Conservation (phyloP, 2,888 invertebrate species). For the Sinodicranocentrus sp. region DNA sequence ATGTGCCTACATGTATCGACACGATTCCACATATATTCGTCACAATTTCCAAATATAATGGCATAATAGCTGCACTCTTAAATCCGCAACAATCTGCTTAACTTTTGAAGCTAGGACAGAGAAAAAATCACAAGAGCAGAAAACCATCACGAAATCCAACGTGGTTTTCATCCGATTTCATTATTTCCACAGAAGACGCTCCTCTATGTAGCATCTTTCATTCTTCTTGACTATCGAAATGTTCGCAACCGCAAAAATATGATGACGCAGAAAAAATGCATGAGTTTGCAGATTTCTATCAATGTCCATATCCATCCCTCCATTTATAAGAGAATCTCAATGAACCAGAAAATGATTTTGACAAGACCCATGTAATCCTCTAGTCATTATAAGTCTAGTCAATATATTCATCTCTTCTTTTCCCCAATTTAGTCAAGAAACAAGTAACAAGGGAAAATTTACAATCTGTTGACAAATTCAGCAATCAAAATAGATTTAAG, state of each 20-base stretch:
- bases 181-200: neutral
- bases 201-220: no score
- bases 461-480: conserved; percentile 57
- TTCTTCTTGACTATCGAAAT: no score
- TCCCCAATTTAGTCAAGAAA: neutral
- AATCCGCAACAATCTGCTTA: neutral
- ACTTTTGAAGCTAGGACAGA: neutral
- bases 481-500: conserved; percentile 20
- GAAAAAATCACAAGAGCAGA: no score
- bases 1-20: neutral
- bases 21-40: neutral
- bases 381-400: neutral
- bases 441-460: conserved; percentile 17
- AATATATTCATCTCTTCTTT: neutral
- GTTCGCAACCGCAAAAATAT: neutral
- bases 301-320: no score
- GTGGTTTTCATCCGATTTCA: neutral
- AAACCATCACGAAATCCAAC: neutral
- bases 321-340: neutral
- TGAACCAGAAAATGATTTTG: conserved; percentile 29
- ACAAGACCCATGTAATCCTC: neutral
- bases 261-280: neutral
- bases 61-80: neutral
- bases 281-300: neutral
- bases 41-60: neutral